Evolutionary conservation across 1,140 invertebrate species (phyloP), one percentile per base, ranked within the genome.

Genomic region (Nylanderia fulva): DNA sequence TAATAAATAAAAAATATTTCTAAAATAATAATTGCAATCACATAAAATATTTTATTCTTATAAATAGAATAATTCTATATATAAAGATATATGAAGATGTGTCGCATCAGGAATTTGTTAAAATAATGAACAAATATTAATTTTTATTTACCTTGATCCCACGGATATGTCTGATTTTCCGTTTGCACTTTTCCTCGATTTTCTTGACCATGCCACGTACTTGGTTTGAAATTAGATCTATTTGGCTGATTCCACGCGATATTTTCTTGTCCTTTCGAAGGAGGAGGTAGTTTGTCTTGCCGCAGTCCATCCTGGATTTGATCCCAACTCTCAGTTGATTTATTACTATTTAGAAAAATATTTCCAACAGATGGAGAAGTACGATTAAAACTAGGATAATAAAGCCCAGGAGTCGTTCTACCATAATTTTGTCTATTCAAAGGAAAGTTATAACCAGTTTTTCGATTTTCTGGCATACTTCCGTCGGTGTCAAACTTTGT

Each of bases 91-190:
- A 48, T 24, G 29, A n/a, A 42, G 13, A 13, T 45, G 13, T 45
- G 42, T 45, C 13, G 13, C 4, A 36, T 60, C 13, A 7, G 6
- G 18, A 45, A 39, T 56, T 36, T 71, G 33, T 54, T 39, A n/a
- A 76, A 58, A 76, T 48, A 58, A 33, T 24, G 36, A 45, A 45
- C 2, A 60, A 64, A 39, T 9, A 27, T 36, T 72, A 11, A 58
- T 58, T 21, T 27, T 61, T 61, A 69, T 74, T 75, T 56, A 89
- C 88, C 88, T 89, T 86, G 74, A 64, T 89, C 11, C 88, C 85
- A 89, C 0, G 8, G 52, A 45, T 15, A 45, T 58, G 56, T 24
- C 1, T 21, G 42, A 42, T 24, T 36, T 24, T 74, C 52, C 6
- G 11, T 15, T 1, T 42, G 39, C 9, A 24, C 24, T 29, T 36